Base-by-base conservation (phyloP, 2,113 vertebrate genomes). In the Fregata magnificens region DNA sequence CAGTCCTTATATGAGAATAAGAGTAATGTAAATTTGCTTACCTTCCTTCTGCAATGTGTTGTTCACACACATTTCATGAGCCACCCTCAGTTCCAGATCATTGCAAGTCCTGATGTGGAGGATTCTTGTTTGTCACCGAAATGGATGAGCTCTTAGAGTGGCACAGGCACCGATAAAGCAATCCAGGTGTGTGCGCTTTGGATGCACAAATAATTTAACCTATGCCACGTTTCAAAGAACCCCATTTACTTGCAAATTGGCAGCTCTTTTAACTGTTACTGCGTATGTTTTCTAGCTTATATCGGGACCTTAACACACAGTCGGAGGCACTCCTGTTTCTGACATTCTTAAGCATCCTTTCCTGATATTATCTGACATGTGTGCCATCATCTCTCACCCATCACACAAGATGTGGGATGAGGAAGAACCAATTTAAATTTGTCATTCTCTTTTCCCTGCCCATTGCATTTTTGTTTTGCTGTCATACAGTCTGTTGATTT, bases 101-200 rank as follows among this genome's bases (percentile, higher is more conserved):
- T 50, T 77, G 56, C 13, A n/a, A 15, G 28, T 65, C 38, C 44
- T 19, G 17, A 5, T 38, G 36, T 26, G 42, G 9, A 18, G 12
- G 42, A 44, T 78, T 71, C 58, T 59, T 71, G 38, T 40, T 45
- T 67, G 52, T 42, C 31, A 44, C 45, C 61, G 80, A 14, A 73
- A 42, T 42, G n/a, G 40, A 42, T 20, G 59, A 66, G 29, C 38
- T 79, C 19, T 66, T 73, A 12, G 17, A 14, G 53, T 34, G 7
- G 21, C 59, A 73, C 17, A 73, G 38, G 22, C 34, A 36, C 14
- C 2, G 1, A 53, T 36, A 66, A 42, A 71, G 63, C 50, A 45
- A 4, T n/a, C 26, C 66, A 67, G 52, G 34, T 1, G 0, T 12
- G 10, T 24, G 10, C 0, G 5, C 59, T 73, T 42, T 53, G 31